Conservation (phyloP, 1,140 invertebrate genomes). For the Hylyphantes graminicola region DNA sequence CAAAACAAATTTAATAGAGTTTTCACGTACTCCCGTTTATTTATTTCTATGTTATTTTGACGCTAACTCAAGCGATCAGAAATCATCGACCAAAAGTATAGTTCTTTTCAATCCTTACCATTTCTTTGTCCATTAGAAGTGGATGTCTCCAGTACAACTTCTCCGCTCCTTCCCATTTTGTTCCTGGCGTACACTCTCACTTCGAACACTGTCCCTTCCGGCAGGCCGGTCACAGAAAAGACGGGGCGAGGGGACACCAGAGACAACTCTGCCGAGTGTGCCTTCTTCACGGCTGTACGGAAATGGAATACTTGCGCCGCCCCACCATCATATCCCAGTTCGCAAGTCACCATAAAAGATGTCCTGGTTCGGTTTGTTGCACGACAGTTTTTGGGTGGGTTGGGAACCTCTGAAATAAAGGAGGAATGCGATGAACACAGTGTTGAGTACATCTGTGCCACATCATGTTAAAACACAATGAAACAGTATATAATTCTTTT, state of each 20-base stretch:
- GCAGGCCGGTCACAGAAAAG: slow-evolving; percentile 50
- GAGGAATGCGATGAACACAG: neutral
- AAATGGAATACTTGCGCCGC: slow-evolving; percentile 83
- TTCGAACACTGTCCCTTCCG: slow-evolving; percentile 42
- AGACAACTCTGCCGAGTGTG: neutral
- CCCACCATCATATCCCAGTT: slow-evolving; percentile 82
- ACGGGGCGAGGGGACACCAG: slow-evolving; percentile 34
- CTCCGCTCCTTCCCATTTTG: slow-evolving; percentile 76
- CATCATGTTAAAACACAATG: no score
- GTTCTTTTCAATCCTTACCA: slow-evolving; percentile 2
- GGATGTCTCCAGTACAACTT: slow-evolving; percentile 61
- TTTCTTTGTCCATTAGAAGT: slow-evolving; percentile 21
- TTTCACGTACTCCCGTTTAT: no score
- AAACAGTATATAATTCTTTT: no score
- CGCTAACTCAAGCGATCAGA: no score
- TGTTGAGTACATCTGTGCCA: no score
- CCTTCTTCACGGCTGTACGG: slow-evolving; percentile 64
- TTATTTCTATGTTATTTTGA: no score
- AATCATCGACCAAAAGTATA: neutral
- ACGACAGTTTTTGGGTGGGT: slow-evolving; percentile 64
- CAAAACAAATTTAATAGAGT: no score
- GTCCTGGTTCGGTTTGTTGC: slow-evolving; percentile 64
- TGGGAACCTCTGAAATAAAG: slow-evolving; percentile 62
- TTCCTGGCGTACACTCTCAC: slow-evolving; percentile 78
- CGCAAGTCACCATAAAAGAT: slow-evolving; percentile 78